Evolutionary conservation across 2,888 invertebrate genomes (phyloP), one percentile per base, ranked within the genome.

Genomic region (Panopea generosa): DNA sequence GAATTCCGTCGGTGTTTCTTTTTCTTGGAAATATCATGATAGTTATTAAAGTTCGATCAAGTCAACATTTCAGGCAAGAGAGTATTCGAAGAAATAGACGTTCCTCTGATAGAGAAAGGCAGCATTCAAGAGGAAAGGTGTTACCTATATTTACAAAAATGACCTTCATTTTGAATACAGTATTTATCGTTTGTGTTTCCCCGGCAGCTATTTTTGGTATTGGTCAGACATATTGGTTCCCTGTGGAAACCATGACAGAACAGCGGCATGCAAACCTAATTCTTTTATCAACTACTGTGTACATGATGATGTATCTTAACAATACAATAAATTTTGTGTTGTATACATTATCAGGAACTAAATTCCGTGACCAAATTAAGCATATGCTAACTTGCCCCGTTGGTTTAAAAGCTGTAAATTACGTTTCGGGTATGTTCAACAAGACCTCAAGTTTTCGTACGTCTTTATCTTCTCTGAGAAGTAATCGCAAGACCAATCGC

Each of bases 171-270:
- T 26, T 60, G 29, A 60, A 47, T 22, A 60, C 27, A 6, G 29
- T 47, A 27, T 60, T 60, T 27, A n/a, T 60, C 20, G 27, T 60
- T 6, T 60, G 60, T 27, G 22, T 60, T 4, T 45, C 47, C 16
- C 60, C 60, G 4, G n/a, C 27, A 18, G 18, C 47, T 29, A 60
- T 60, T 2, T 27, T 60, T 47, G 45, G 47, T 27, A 60, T 60
- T 27, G 60, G 60, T 24, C 60, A 60, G 29, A n/a, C 60, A 45
- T 47, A 45, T 27, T 60, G 60, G 60, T 60, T 43, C 24, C 60
- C 60, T 4, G 18, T n/a, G 14, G 60, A 60, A 45, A 47, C 45
- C 2, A 14, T 26, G 22, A 60, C 60, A n/a, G 47, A 60, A 1
- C 47, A 60, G 27, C 27, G 29, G 27, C 9, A 7, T 2, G 60